Evolutionary conservation across 2,113 vertebrate species (phyloP), one percentile per base, ranked within the genome.

Genomic region (Clarias batrachus): DNA sequence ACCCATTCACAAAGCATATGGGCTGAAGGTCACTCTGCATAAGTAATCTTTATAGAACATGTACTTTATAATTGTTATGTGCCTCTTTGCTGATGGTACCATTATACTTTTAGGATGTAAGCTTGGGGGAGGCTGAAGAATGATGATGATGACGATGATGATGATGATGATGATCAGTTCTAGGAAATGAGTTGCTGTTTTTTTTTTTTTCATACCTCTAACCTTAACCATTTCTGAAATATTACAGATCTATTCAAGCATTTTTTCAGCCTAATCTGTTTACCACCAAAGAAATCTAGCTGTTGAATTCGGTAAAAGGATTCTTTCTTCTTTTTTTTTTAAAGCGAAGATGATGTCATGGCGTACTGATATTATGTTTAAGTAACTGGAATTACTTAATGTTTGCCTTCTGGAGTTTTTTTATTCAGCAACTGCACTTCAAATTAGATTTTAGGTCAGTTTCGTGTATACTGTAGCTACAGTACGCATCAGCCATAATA

Each of bases 1-100:
- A 79, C 2, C 88, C 73, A 57, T 79, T 82, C 52, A 4, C 62
- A 4, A 17, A 56, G 87, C 74, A 77, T 78, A 57, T 52, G 62
- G 37, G 71, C 56, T 21, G 57, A 86, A 83, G 84, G 37, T 85
- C 70, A 82, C 65, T 63, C 68, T 59, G 66, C 68, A 68, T 57
- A 48, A 86, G 57, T 71, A 73, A 62, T 57, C 25, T 17, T 62
- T 66, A 37, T 62, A 71, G 66, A 74, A 70, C 13, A 25, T 70
- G 84, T 68, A 86, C 25, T 37, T 56, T 27, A 21, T 70, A 70
- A 59, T 70, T 68, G 84, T 56, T 70, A 66, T 66, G 52, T 68
- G 84, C 41, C n/a, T 80, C 84, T 80, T 25, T 79, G 60, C 19
- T 54, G 33, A 25, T 81, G 12, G 57, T 62, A 41, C 78, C 60